Base-by-base conservation (phyloP, 1,140 invertebrate genomes). In the Ctenoplectra terminalis region DNA sequence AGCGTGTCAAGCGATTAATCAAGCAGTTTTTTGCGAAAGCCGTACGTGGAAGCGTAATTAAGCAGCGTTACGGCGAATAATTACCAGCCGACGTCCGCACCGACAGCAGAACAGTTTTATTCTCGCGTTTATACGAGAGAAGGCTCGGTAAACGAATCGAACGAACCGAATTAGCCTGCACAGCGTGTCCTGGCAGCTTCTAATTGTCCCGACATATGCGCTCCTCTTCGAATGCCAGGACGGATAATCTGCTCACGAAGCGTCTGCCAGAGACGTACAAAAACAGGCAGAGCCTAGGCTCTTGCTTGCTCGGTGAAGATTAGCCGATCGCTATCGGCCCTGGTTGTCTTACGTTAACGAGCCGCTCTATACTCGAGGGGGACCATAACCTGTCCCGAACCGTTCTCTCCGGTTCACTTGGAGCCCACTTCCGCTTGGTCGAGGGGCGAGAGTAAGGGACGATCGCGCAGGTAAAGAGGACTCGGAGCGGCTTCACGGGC, bases 331-430 rank as follows among this genome's bases (percentile, higher is more conserved):
- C 77, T 90, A 90, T 90, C 89, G 82, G 31, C 50, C 70, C 79
- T 60, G 82, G 83, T 84, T 88, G 85, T 89, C 84, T 90, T 86
- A 81, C 85, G 88, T 88, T 89, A 90, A 90, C 90, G 90, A 90
- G 87, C 80, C 81, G 80, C 79, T 79, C 87, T 87, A 80, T 72
- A 81, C 78, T 64, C 34, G n/a, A n/a, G 58, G 52, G 58, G 54
- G 66, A 78, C 61, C 43, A 67, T 60, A 75, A 77, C 83, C 83
- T 85, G 79, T 78, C 78, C 81, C 74, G 73, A 85, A 77, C 70
- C 78, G 77, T 87, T 87, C 85, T 82, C 84, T 81, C 77, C 64
- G 67, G 73, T 77, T 84, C 84, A 56, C 66, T 54, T 31, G 43
- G 52, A 48, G 61, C 66, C 40, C 37, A 60, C 83, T 86, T 86